Evolutionary conservation across 1,140 invertebrate genomes (phyloP), one percentile per base, ranked within the genome.

Genomic region (Odontomachus brunneus): DNA sequence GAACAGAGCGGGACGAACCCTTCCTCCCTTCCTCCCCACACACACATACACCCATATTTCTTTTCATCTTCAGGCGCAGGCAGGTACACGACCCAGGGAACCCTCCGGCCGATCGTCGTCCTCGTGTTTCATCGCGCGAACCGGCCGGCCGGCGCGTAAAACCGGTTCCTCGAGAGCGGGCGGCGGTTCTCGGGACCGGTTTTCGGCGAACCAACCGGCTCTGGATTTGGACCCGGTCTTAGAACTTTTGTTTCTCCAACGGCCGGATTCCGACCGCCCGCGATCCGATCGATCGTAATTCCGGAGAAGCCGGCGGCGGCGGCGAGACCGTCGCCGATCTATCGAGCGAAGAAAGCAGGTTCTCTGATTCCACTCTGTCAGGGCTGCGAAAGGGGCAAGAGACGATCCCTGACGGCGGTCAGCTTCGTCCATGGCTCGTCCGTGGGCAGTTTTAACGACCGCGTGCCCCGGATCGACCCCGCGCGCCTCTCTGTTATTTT

Each of bases 111-210:
- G 75, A 85, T 72, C 12, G 44, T 44, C 84, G 84, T 87, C 73
- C 85, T 91, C 90, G 73, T 91, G 90, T 91, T 90, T 90, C 90
- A 90, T 74, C 65, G 62, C 22, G 69, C 81, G 48, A 82, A 82
- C 78, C 26, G 69, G 69, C 22, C 85, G 60, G 69, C n/a, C 85
- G 53, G 67, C 81, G 82, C 85, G 89, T 88, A 83, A 87, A 91
- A 90, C 89, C 91, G 88, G 90, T 91, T 90, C 24, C 71, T 65
- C 65, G 57, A 78, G 33, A 59, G 24, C 67, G 65, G 24, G 51
- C 3, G n/a, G 19, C 24, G 22, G 78, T 75, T 78, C 60, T 59
- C 75, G 69, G 44, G 85, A 87, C 88, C 85, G 84, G 86, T 90
- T 91, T 91, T 91, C 89, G 90, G 33, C 91, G 89, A 90, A 91